Percentiles rank a stretch among this genome's conserved stretches.
These are phyloP conservation scores for Andrena bicolor DNA, from an alignment of 2,888 invertebrate genomes.

Conservation along the genomic window DNA sequence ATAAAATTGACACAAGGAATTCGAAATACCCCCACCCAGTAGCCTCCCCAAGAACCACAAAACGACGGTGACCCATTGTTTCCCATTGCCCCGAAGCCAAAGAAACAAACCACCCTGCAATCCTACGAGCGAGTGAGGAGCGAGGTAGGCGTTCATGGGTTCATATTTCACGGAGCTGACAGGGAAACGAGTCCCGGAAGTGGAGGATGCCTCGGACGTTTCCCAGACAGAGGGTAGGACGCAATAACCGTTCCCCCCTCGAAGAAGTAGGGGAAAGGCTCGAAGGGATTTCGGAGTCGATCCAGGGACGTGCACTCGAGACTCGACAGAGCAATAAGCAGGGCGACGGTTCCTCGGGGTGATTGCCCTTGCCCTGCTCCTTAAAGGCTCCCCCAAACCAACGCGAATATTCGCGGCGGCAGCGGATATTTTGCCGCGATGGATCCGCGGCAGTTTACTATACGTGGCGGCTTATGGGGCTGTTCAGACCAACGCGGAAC, in stretches of 20 bases:
- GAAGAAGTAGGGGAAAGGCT: conserved; percentile 9
- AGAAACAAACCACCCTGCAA: background rate
- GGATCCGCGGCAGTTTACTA: no score
- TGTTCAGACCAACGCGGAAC: no score
- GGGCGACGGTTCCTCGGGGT: conserved; percentile 33
- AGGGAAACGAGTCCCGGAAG: conserved; percentile 23
- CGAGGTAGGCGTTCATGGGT: background rate
- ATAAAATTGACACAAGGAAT: no score
- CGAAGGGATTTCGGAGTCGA: conserved; percentile 54
- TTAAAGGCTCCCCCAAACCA: no score
- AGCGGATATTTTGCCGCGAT: no score
- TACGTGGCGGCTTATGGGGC: no score
- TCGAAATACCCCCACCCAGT: no score
- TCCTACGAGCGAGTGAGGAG: background rate
- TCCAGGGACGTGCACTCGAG: conserved; percentile 27
- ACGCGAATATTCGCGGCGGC: no score
- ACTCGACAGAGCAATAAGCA: conserved; percentile 19
- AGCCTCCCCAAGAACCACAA: background rate
- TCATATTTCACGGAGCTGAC: conserved; percentile 25
- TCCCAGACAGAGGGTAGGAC: conserved; percentile 16
- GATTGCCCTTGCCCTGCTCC: conserved; percentile 50
- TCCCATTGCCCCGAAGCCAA: background rate
- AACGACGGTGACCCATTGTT: background rate
- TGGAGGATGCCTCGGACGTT: conserved; percentile 28
- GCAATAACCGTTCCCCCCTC: conserved; percentile 52